A percentile compares a stretch with the other conserved stretches of the same genome.
These are phyloP conservation scores for Solenopsis fugax DNA, from an alignment of 1,140 invertebrate genomes.

Conservation along the genomic window DNA sequence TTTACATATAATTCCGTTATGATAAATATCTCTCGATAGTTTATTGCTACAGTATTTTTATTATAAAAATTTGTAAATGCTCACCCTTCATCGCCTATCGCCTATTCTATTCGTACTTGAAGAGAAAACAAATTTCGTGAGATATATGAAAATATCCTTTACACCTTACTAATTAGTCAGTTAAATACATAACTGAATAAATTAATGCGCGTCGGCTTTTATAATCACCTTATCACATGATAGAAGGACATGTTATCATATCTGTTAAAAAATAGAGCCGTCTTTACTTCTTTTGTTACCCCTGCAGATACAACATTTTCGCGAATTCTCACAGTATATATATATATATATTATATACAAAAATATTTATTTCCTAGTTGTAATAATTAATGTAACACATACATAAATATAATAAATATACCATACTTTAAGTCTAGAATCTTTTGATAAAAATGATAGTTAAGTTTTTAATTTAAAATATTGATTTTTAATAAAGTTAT, in stretches of 20 bases:
- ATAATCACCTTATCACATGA: slow-evolving; percentile 36
- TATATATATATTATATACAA: background rate
- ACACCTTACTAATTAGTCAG: slow-evolving; percentile 30
- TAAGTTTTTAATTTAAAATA: too few relatives aligned
- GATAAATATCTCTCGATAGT: background rate
- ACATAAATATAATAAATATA: background rate
- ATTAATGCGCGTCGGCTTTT: slow-evolving; percentile 32
- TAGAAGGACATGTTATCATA: slow-evolving; percentile 35
- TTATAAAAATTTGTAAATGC: background rate
- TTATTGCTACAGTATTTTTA: background rate
- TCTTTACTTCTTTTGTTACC: background rate
- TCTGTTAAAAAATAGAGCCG: slow-evolving; percentile 30
- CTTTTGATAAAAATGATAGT: too few relatives aligned
- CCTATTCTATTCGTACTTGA: background rate
- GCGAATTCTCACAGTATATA: background rate
- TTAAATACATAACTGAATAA: background rate
- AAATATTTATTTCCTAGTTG: background rate
- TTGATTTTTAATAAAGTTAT: too few relatives aligned
- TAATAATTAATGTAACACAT: slow-evolving; percentile 26
- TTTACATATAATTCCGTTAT: background rate
- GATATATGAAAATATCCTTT: background rate
- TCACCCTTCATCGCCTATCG: slow-evolving; percentile 41
- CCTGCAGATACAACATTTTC: background rate
- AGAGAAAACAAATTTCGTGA: background rate
- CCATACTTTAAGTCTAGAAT: too few relatives aligned